Conservation (phyloP, 2,113 vertebrate genomes). For the Grammomys surdaster region DNA sequence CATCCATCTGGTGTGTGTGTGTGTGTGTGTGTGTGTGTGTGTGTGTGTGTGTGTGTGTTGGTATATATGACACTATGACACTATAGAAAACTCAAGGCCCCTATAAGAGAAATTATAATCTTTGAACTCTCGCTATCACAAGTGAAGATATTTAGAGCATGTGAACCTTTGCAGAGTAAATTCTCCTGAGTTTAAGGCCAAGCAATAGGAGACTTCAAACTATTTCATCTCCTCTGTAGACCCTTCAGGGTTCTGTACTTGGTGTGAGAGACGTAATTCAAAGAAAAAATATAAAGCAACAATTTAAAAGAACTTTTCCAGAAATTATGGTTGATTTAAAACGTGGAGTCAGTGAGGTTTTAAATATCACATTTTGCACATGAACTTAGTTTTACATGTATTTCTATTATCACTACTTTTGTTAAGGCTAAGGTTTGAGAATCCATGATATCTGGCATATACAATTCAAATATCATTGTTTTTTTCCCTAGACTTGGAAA, state of each 20-base stretch:
- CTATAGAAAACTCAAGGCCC: not conserved
- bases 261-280: not conserved
- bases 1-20: not conserved
- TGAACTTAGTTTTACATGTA: not conserved
- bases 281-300: not conserved
- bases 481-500: not conserved
- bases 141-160: not conserved
- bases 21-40: no score
- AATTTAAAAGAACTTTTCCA: not conserved
- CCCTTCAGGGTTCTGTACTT: not conserved
- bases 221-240: not conserved
- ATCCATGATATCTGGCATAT: not conserved
- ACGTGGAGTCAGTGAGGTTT: not conserved
- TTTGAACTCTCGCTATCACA: not conserved
- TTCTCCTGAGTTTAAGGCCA: not conserved
- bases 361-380: not conserved
- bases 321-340: not conserved
- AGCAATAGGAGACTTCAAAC: not conserved
- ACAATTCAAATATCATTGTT: conserved; percentile 16
- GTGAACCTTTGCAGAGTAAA: not conserved
- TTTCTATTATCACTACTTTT: not conserved
- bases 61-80: not conserved
- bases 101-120: not conserved
- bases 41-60: no score
- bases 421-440: not conserved